These are phyloP conservation scores for Protonemura montana DNA, from an alignment of 2,888 invertebrate species.

Conservation along the genomic window DNA sequence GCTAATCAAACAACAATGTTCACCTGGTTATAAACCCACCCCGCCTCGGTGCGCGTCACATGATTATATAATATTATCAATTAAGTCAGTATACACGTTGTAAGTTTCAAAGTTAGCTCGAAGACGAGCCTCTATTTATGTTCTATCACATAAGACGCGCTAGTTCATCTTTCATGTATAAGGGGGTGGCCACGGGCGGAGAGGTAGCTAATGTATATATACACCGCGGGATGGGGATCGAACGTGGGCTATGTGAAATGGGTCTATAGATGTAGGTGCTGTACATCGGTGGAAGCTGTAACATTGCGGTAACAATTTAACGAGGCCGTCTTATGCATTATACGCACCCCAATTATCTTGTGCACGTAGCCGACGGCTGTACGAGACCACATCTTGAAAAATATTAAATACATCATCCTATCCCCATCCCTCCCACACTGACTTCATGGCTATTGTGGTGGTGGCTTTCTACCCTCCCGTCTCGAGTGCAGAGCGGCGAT, in stretches of 20 bases:
- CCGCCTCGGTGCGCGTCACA: neutral
- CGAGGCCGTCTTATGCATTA: constrained; percentile 44
- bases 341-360: constrained; percentile 40
- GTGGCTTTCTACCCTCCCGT: neutral
- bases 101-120: constrained; percentile 16
- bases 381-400: constrained; percentile 30
- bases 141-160: neutral
- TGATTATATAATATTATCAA: constrained; percentile 7
- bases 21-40: neutral
- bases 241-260: too few species aligned
- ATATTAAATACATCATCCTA: constrained; percentile 35
- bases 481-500: neutral
- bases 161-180: constrained; percentile 18
- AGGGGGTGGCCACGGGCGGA: neutral
- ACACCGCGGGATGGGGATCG: constrained; percentile 9
- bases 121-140: constrained; percentile 24
- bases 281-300: neutral
- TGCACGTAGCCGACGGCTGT: constrained; percentile 31
- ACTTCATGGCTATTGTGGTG: neutral
- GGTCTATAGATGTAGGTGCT: neutral
- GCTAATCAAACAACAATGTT: constrained; percentile 12
- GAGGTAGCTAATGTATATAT: neutral
- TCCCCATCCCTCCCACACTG: neutral
- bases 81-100: neutral
- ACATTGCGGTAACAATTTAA: constrained; percentile 39